Evolutionary conservation across 2,888 invertebrate species (phyloP).

Genomic region (Tridacna gigas): DNA sequence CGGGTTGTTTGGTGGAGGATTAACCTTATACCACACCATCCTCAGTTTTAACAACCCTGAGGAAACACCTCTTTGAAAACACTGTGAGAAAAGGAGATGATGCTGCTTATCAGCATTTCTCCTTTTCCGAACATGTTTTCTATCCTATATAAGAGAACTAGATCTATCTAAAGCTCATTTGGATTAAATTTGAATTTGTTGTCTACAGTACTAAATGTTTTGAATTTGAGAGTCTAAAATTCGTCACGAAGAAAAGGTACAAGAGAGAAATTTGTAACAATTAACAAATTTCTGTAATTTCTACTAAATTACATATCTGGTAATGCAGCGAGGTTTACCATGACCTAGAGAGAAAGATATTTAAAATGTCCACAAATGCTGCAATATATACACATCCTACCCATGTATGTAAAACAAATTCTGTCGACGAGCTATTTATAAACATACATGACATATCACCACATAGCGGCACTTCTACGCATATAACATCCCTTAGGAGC

Average conservation of each 20-base stretch:
- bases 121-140: background rate
- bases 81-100: background rate
- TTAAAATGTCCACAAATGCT: background rate
- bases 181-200: too few species aligned
- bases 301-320: background rate
- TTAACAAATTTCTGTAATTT: too few species aligned
- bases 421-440: background rate
- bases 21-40: background rate
- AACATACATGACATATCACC: slow-evolving; percentile 22
- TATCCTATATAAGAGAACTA: background rate
- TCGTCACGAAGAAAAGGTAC: too few species aligned
- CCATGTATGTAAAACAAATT: background rate
- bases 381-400: slow-evolving; percentile 9
- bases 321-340: background rate
- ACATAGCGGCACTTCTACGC: background rate
- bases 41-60: background rate
- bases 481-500: background rate
- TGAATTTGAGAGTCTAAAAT: too few species aligned
- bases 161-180: background rate
- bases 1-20: too few species aligned
- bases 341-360: background rate
- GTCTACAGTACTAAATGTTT: too few species aligned
- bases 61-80: background rate
- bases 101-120: background rate
- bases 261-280: too few species aligned